These are phyloP conservation scores for Pachypanchax playfairii DNA, from an alignment of 2,113 vertebrate genomes.

Conservation along the genomic window DNA sequence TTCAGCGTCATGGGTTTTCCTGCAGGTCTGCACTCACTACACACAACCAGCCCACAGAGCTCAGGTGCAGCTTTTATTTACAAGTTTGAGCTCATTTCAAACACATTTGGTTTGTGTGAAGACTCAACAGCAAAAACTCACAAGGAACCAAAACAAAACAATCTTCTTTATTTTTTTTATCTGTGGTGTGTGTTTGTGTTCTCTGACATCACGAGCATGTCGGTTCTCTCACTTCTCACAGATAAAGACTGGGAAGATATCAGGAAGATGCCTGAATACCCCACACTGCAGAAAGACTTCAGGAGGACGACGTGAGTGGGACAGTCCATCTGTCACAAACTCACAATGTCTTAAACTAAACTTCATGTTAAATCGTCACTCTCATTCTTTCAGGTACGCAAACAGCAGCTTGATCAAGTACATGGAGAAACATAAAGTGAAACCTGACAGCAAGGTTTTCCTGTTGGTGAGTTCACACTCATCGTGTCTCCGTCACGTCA, in stretches of 20 bases:
- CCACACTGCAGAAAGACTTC: conserved; percentile 97
- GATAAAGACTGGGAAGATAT: conserved; percentile 99
- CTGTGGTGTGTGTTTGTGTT: not conserved
- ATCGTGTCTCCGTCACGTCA: not conserved
- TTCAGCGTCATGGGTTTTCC: conserved; percentile 99
- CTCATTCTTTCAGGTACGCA: conserved; percentile 85
- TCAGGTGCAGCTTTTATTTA: not conserved
- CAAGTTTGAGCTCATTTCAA: not conserved
- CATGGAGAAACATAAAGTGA: conserved; percentile 99
- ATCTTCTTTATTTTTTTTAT: too few relatives aligned
- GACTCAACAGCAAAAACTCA: not conserved
- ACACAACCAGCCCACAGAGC: not conserved
- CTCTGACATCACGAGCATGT: not conserved
- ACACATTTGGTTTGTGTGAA: not conserved
- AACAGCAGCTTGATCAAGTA: conserved; percentile 99
- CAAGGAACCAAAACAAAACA: too few relatives aligned
- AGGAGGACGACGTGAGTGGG: conserved; percentile 97
- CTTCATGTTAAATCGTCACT: not conserved
- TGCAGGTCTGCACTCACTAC: conserved; percentile 82
- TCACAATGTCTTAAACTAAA: too few relatives aligned
- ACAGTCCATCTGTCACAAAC: too few relatives aligned
- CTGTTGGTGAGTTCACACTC: conserved; percentile 83
- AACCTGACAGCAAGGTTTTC: conserved; percentile 99
- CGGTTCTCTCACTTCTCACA: conserved; percentile 60
- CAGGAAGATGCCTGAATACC: conserved; percentile 99